These are phyloP conservation scores for Minunthozetes semirufus DNA, from an alignment of 2,888 invertebrate species.

Conservation along the genomic window DNA sequence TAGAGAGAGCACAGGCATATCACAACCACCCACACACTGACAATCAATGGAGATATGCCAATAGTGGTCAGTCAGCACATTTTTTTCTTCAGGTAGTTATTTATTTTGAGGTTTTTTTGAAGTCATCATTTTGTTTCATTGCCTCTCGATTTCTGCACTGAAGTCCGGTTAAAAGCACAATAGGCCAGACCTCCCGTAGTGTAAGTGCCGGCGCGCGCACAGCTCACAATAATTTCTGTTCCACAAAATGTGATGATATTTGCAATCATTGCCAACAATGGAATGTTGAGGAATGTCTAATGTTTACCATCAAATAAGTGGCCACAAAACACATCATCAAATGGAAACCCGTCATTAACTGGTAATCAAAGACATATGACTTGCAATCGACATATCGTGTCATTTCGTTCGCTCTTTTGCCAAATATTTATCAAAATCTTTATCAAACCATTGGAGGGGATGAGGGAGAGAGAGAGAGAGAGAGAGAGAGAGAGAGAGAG, in stretches of 20 bases:
- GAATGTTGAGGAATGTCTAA: slow-evolving; percentile 5
- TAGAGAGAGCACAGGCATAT: not conserved
- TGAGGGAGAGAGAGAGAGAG: slow-evolving; percentile 15
- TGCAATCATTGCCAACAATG: slow-evolving; percentile 22
- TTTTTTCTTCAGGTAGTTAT: slow-evolving; percentile 9
- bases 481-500: slow-evolving; percentile 29
- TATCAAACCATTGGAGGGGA: not conserved
- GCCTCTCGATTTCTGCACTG: not conserved
- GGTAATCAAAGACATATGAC: slow-evolving; percentile 26
- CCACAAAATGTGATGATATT: slow-evolving; percentile 16
- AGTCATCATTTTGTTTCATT: slow-evolving; percentile 20
- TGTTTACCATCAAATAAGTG: slow-evolving; percentile 23
- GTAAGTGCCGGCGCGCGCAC: slow-evolving; percentile 3
- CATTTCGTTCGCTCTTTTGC: slow-evolving; percentile 1
- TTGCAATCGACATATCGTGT: slow-evolving; percentile 10
- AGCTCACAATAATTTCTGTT: not conserved
- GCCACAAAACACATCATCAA: slow-evolving; percentile 26
- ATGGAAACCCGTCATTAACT: slow-evolving; percentile 15
- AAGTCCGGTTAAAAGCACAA: slow-evolving; percentile 23
- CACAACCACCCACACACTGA: slow-evolving; percentile 23
- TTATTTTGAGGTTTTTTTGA: not conserved
- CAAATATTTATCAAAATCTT: not conserved
- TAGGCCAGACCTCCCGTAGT: slow-evolving; percentile 23
- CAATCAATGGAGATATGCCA: not conserved
- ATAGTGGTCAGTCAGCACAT: not conserved